Percentiles rank a stretch among this genome's conserved stretches.
phyloP scores from a whole-genome alignment of 2,797 vertebrate genomes.

The Squalus acanthias region DNA sequence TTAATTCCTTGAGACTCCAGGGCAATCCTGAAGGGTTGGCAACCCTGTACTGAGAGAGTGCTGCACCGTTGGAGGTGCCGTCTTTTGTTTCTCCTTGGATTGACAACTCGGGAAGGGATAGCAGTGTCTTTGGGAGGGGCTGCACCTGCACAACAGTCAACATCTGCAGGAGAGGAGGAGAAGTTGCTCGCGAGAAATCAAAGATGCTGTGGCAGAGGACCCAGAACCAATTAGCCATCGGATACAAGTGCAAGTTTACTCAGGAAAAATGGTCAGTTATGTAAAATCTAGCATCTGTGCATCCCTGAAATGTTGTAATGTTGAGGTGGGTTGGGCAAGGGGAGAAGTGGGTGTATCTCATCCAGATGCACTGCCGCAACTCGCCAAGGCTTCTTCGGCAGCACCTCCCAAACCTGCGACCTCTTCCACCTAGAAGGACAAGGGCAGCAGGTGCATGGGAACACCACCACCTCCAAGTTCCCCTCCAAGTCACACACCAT shows the following conservation, averaged over 20 bases:
- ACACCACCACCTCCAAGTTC: too few species aligned
- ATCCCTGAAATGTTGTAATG: not conserved
- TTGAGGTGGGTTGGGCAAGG: not conserved
- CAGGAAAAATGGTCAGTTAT: not conserved
- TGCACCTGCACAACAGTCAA: not conserved
- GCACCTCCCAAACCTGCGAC: too few species aligned
- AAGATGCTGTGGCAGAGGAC: not conserved
- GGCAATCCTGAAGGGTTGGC: not conserved
- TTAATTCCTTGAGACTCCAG: too few species aligned
- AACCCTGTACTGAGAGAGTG: not conserved
- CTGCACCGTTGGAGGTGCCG: not conserved
- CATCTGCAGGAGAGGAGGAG: not conserved
- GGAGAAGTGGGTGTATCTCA: too few species aligned
- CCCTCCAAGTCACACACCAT: too few species aligned
- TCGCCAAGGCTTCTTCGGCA: too few species aligned
- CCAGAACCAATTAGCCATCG: not conserved
- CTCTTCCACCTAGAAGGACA: too few species aligned
- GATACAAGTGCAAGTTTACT: not conserved
- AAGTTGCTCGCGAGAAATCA: not conserved
- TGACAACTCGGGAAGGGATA: not conserved
- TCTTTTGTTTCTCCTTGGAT: too few species aligned
- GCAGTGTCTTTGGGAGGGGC: not conserved
- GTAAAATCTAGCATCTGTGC: not conserved
- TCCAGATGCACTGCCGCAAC: too few species aligned
- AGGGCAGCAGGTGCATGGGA: too few species aligned